Evolutionary conservation across 1,140 invertebrate species (phyloP).

Genomic region (Ladona fulva): DNA sequence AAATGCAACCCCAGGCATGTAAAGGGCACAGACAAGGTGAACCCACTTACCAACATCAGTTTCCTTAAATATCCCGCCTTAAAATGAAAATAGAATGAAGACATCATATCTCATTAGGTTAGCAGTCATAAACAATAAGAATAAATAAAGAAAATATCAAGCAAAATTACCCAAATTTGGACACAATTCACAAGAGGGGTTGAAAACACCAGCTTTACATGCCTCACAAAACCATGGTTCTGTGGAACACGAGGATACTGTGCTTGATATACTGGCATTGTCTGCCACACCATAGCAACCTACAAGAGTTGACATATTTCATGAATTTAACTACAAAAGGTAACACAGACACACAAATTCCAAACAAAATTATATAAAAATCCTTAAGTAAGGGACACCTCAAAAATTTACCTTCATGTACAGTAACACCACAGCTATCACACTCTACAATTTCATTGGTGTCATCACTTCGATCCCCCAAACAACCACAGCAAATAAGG

Average conservation of each 20-base stretch:
- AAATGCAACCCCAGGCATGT: conserved; percentile 94
- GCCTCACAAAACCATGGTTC: conserved; percentile 98
- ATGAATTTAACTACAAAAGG: too few relatives aligned
- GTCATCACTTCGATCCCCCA: conserved; percentile 86
- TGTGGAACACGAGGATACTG: conserved; percentile 83
- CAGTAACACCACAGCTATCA: conserved; percentile 89
- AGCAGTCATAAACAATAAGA: background rate
- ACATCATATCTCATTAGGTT: background rate
- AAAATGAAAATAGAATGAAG: conserved; percentile 16
- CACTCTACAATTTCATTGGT: conserved; percentile 95
- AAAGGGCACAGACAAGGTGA: conserved; percentile 92
- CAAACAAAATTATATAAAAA: conserved; percentile 12
- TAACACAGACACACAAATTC: too few relatives aligned
- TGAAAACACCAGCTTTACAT: conserved; percentile 81
- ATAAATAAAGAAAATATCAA: background rate
- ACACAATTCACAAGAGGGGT: conserved; percentile 81
- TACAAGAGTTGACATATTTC: conserved; percentile 27
- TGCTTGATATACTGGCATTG: conserved; percentile 78
- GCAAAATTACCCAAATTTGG: conserved; percentile 55
- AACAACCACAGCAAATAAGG: conserved; percentile 84
- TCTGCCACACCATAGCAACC: conserved; percentile 95
- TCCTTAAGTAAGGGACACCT: conserved; percentile 12
- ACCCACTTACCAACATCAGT: conserved; percentile 96
- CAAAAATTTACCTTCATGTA: conserved; percentile 84
- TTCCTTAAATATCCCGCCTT: conserved; percentile 91